Percentiles rank a stretch among this genome's conserved stretches.
phyloP scores from a whole-genome alignment of 2,888 invertebrate genomes.

The Drosophila borborema region DNA sequence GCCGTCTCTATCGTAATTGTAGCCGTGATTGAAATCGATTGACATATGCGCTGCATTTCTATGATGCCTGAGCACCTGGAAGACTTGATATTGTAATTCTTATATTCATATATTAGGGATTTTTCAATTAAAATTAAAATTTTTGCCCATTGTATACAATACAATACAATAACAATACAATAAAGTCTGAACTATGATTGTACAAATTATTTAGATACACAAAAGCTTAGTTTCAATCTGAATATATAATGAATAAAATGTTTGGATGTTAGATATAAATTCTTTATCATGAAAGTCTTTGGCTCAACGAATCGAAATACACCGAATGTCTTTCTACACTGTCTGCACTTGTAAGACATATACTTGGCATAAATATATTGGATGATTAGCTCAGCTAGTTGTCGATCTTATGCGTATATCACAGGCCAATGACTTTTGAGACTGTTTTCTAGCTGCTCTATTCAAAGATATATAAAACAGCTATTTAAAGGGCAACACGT shows the following conservation, averaged over 20 bases:
- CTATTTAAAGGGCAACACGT: background rate
- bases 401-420: background rate
- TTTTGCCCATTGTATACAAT: too few relatives aligned
- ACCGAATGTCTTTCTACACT: too few relatives aligned
- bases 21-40: constrained; percentile 11
- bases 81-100: background rate
- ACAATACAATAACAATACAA: too few relatives aligned
- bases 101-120: too few relatives aligned
- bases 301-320: background rate
- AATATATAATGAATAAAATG: too few relatives aligned
- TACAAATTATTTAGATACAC: too few relatives aligned
- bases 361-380: too few relatives aligned
- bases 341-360: too few relatives aligned
- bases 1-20: background rate
- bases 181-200: too few relatives aligned
- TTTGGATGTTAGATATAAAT: too few relatives aligned
- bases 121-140: too few relatives aligned
- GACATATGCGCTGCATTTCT: background rate
- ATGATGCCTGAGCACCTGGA: background rate
- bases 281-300: background rate
- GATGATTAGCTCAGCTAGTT: background rate
- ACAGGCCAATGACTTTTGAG: background rate
- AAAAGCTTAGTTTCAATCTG: too few relatives aligned
- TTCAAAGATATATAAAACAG: background rate
- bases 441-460: background rate